Evolutionary conservation across 2,888 invertebrate species (phyloP).

Genomic region (Osedax fenrisi): DNA sequence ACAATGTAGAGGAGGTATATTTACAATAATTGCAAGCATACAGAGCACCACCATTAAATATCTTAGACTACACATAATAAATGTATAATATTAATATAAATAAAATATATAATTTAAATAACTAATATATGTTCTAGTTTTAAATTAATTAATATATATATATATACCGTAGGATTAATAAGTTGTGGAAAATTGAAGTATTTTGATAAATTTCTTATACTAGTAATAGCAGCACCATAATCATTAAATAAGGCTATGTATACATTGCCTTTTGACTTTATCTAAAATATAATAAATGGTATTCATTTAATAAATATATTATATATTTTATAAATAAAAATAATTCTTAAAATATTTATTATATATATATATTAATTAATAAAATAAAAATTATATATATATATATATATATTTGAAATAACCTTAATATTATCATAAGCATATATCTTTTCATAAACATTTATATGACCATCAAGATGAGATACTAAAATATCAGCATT

Average conservation of each 20-base stretch:
- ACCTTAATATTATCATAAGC: background rate
- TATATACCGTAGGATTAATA: background rate
- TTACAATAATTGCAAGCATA: background rate
- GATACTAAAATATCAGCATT: background rate
- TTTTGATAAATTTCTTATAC: background rate
- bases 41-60: background rate
- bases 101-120: background rate
- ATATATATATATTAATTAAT: background rate
- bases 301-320: too few relatives aligned
- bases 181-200: background rate
- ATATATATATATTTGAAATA: background rate
- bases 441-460: background rate
- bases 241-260: background rate
- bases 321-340: too few relatives aligned
- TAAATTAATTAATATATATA: background rate
- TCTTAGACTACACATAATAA: background rate
- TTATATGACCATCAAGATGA: background rate
- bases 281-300: background rate
- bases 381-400: background rate
- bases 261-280: background rate
- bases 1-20: background rate
- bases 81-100: too few relatives aligned
- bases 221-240: background rate
- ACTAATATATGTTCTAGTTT: background rate
- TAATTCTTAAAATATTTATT: too few relatives aligned